Base-by-base conservation (phyloP, 2,113 vertebrate species). In the Ursus arctos region DNA sequence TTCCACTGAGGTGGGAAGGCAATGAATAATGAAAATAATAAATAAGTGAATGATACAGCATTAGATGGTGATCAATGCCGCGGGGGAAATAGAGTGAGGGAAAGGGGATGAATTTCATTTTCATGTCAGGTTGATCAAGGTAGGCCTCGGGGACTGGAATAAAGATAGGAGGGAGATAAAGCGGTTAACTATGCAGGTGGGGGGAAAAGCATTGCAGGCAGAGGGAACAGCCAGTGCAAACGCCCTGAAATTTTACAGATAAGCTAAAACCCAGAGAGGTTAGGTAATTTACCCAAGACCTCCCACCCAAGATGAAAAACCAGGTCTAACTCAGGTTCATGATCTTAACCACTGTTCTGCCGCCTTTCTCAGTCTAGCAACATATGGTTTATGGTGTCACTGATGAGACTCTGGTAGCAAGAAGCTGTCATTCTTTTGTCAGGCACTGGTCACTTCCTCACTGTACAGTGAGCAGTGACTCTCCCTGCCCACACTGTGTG, bases 121-220 rank as follows among this genome's bases (percentile, higher is more conserved):
- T 65, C 47, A 43, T 53, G 57, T 40, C 40, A 15, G 6, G 63
- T 76, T 40, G 24, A 55, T 28, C 43, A 22, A n/a, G 13, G 43
- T 40, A 36, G 51, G 15, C 10, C 18, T 63, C 36, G 2, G 14
- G 7, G 33, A 65, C 18, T 26, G 40, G 55, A 36, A n/a, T 67
- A 36, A 67, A 82, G 51, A 51, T 36, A 6, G 7, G 16, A 79
- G 24, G 53, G 10, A 15, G 47, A 69, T 36, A 22, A 53, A 80
- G 9, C 11, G 6, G n/a, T 33, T 88, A 16, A 24, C 1, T 18
- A 0, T 40, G 13, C 13, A 31, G 6, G 22, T 19, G 2, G 3
- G 33, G 13, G 67, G 15, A 61, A 67, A 2, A 13, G 53, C 47
- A 65, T 13, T 43, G 14, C 4, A 24, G 33, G 31, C 26, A 69